A percentile compares a stretch with the other conserved stretches of the same genome.
Conservation (phyloP, 64 coral and sea anemone genomes). For the Stylophora pistillata region DNA sequence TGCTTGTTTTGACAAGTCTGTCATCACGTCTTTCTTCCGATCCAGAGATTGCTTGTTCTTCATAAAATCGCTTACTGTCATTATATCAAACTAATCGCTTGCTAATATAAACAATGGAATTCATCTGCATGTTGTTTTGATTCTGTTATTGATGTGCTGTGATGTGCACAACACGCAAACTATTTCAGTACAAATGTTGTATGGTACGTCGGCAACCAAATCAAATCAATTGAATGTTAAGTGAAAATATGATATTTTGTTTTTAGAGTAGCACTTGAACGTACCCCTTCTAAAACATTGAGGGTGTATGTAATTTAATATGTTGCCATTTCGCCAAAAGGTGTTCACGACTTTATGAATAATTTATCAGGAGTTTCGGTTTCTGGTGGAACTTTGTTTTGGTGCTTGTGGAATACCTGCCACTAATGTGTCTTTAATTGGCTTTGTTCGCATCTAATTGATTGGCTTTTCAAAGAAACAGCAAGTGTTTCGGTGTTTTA, state of each 20-base stretch:
- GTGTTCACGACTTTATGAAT: not conserved
- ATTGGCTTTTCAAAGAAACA: not conserved
- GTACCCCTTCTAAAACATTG: not conserved
- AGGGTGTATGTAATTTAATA: not conserved
- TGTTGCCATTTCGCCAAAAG: not conserved
- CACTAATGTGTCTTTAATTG: constrained; percentile 39
- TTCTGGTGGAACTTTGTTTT: constrained; percentile 29
- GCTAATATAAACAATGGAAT: not conserved
- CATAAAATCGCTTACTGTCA: not conserved
- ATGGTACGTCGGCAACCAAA: not conserved
- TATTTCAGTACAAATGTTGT: not conserved
- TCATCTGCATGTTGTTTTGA: not conserved
- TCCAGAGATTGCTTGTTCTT: not conserved
- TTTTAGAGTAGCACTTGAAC: not conserved
- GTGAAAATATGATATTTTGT: not conserved
- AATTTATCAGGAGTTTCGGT: not conserved
- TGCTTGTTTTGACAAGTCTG: not conserved
- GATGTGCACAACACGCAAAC: not conserved
- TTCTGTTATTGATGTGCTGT: not conserved
- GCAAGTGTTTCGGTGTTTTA: not conserved
- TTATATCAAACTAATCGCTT: not conserved
- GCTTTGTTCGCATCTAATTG: constrained; percentile 34
- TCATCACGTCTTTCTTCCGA: not conserved
- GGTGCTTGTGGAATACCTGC: not conserved
- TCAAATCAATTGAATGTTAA: not conserved